Percentiles rank a stretch among this genome's conserved stretches.
Evolutionary conservation across 2,797 vertebrate species (phyloP).

Genomic region (Clarias platycephalus): DNA sequence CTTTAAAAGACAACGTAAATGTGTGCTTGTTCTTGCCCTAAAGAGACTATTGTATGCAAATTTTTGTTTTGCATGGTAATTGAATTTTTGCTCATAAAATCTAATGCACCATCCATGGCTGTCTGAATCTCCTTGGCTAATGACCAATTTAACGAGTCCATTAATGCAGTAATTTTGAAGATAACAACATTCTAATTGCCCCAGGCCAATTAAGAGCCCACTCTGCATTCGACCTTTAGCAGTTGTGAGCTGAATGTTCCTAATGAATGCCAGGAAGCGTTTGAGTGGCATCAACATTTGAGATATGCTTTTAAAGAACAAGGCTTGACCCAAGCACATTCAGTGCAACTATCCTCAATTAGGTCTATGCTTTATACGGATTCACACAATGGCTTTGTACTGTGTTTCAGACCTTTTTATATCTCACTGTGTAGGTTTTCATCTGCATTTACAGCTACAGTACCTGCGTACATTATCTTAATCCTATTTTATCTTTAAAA

Average conservation of each 20-base stretch:
- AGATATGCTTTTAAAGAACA: constrained; percentile 58
- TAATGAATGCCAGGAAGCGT: constrained; percentile 73
- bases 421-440: constrained; percentile 20
- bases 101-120: constrained; percentile 75
- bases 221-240: constrained; percentile 76
- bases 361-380: neutral
- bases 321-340: constrained; percentile 15
- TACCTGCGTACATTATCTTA: constrained; percentile 18
- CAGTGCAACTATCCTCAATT: constrained; percentile 9
- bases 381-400: constrained; percentile 8
- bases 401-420: neutral
- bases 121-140: constrained; percentile 75
- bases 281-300: constrained; percentile 62
- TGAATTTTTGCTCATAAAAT: constrained; percentile 62
- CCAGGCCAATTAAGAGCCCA: constrained; percentile 78
- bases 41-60: constrained; percentile 61
- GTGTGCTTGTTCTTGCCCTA: constrained; percentile 37
- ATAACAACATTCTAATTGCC: constrained; percentile 80
- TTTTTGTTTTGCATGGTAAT: constrained; percentile 53
- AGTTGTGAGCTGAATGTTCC: constrained; percentile 67
- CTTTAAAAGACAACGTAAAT: constrained; percentile 13
- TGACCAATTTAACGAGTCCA: constrained; percentile 78
- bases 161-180: constrained; percentile 76
- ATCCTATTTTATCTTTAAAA: constrained; percentile 25
- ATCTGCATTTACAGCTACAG: constrained; percentile 15